Conservation (phyloP, 2,797 vertebrate species). For the Falco naumanni region DNA sequence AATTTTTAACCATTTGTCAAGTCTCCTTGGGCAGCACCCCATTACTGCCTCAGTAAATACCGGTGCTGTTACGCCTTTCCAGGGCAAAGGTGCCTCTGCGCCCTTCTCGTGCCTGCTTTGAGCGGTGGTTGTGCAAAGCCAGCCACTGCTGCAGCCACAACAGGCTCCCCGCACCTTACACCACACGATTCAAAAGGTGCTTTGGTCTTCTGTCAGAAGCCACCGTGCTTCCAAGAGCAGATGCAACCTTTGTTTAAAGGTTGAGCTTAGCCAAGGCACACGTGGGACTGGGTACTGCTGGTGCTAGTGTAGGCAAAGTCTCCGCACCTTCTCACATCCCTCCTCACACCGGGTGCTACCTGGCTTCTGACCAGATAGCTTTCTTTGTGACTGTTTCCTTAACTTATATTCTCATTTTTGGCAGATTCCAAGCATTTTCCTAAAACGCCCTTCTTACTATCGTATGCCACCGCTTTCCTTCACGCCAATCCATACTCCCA, state of each 20-base stretch:
- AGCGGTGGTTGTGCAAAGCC: background rate
- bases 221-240: background rate
- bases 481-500: background rate
- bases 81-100: background rate
- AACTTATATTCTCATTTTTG: background rate
- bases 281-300: background rate
- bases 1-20: background rate
- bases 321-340: fast-evolving
- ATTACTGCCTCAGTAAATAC: background rate
- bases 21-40: background rate
- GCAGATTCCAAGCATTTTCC: background rate
- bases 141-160: background rate
- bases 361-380: background rate
- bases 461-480: background rate
- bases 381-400: background rate
- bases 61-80: background rate
- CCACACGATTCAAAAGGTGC: fast-evolving
- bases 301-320: background rate
- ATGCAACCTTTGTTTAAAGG: background rate
- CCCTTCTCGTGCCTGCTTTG: fast-evolving
- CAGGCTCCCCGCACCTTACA: background rate
- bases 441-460: background rate
- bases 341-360: background rate
- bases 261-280: background rate
- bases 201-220: background rate